Percentiles rank a stretch among this genome's conserved stretches.
These are phyloP conservation scores for Lutjanus erythropterus DNA, from an alignment of 2,113 vertebrate species.

Conservation along the genomic window DNA sequence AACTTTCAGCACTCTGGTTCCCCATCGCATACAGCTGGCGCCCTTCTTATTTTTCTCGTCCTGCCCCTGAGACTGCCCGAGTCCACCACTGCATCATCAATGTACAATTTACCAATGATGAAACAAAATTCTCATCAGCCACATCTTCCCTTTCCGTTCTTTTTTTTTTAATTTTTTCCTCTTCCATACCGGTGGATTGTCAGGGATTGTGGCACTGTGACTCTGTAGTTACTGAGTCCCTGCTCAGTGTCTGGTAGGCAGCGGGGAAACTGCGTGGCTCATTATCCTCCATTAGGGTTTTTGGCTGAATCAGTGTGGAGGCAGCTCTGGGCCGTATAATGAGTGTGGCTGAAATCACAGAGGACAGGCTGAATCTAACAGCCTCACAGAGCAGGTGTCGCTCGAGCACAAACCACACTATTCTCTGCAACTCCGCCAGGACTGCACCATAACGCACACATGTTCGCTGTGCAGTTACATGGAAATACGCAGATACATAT, in stretches of 20 bases:
- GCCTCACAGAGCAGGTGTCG: constrained; percentile 66
- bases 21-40: too few species aligned
- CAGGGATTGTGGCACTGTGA: constrained; percentile 41
- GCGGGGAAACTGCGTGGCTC: constrained; percentile 70
- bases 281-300: constrained; percentile 80
- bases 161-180: constrained; percentile 4
- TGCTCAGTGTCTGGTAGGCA: constrained; percentile 60
- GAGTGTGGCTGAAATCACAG: constrained; percentile 74
- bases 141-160: background rate
- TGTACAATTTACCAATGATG: constrained; percentile 8
- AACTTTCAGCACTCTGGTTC: too few species aligned
- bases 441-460: background rate
- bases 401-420: constrained; percentile 44
- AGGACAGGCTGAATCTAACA: constrained; percentile 60
- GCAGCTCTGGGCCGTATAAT: constrained; percentile 76
- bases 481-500: background rate
- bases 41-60: too few species aligned
- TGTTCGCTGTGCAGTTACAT: background rate
- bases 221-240: constrained; percentile 49
- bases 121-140: constrained; percentile 16
- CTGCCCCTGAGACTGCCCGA: too few species aligned
- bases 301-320: constrained; percentile 73
- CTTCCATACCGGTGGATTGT: constrained; percentile 10
- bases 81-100: too few species aligned
- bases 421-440: constrained; percentile 27